These are phyloP conservation scores for Takifugu flavidus DNA, from an alignment of 2,113 vertebrate species.

Conservation along the genomic window DNA sequence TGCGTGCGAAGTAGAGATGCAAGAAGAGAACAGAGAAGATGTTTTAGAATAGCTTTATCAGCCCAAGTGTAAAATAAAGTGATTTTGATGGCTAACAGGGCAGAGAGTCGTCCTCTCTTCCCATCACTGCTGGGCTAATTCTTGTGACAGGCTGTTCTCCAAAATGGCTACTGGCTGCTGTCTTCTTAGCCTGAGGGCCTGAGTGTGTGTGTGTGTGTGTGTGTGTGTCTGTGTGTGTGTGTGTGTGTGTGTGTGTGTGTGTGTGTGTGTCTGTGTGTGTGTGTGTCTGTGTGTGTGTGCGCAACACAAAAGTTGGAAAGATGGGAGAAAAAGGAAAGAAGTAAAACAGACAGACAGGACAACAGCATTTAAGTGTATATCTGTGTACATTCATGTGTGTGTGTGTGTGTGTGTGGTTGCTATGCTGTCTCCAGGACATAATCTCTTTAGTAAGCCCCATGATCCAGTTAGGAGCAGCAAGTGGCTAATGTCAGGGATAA, in stretches of 20 bases:
- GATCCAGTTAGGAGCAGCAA: slow-evolving; percentile 89
- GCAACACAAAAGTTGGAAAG: slow-evolving; percentile 1
- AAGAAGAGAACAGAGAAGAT: background rate
- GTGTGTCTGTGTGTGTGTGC: background rate
- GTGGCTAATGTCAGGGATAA: slow-evolving; percentile 87
- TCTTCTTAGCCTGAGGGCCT: slow-evolving; percentile 49
- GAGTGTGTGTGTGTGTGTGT: slow-evolving; percentile 20
- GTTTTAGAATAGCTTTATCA: background rate
- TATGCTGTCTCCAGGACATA: slow-evolving; percentile 77
- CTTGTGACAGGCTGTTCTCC: slow-evolving; percentile 53
- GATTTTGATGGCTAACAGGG: slow-evolving; percentile 63
- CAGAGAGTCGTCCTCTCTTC: slow-evolving; percentile 52
- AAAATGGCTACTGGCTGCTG: slow-evolving; percentile 54
- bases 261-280: background rate
- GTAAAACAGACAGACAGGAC: slow-evolving; percentile 20
- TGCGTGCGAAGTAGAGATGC: background rate
- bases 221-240: background rate
- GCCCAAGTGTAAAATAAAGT: slow-evolving; percentile 48
- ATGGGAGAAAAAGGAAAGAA: slow-evolving; percentile 23
- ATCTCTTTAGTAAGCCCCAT: slow-evolving; percentile 91
- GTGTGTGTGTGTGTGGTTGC: slow-evolving; percentile 45
- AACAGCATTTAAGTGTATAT: slow-evolving; percentile 27
- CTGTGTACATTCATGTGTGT: background rate
- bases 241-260: background rate
- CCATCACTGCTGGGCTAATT: slow-evolving; percentile 47